Conservation (phyloP, 2,797 vertebrate genomes). For the Epinephelus coioides region DNA sequence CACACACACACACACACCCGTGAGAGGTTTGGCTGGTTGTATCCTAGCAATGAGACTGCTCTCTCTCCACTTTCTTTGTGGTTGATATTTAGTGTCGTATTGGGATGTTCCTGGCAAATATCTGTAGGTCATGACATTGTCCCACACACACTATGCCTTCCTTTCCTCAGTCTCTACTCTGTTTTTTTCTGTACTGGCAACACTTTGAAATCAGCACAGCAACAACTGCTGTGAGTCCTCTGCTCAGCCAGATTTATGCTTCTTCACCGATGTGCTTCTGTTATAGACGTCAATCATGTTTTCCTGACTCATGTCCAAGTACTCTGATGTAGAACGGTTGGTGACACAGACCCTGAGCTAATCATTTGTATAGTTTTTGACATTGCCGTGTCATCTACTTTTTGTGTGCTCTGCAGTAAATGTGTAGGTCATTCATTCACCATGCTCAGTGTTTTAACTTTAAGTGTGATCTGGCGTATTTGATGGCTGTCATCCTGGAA, state of each 20-base stretch:
- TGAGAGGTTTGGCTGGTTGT: slow-evolving; percentile 1
- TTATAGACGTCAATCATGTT: neutral
- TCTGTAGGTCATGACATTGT: neutral
- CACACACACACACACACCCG: neutral
- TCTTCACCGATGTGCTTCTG: neutral
- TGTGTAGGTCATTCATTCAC: neutral
- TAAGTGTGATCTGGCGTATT: neutral
- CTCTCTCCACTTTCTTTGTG: neutral
- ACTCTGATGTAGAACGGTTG: neutral
- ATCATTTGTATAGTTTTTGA: neutral
- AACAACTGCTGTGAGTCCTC: neutral
- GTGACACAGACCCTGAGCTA: neutral
- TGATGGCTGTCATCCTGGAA: neutral
- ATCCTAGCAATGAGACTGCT: neutral
- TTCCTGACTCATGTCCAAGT: neutral
- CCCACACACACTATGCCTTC: neutral
- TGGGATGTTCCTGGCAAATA: no score
- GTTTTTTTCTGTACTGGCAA: neutral
- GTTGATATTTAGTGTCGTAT: neutral
- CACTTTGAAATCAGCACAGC: neutral
- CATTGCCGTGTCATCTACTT: neutral
- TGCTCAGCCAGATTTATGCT: neutral
- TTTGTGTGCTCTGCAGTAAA: neutral
- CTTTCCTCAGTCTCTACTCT: no score
- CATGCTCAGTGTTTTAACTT: neutral